Evolutionary conservation across 2,888 invertebrate genomes (phyloP).

Genomic region (Volucella inanis): DNA sequence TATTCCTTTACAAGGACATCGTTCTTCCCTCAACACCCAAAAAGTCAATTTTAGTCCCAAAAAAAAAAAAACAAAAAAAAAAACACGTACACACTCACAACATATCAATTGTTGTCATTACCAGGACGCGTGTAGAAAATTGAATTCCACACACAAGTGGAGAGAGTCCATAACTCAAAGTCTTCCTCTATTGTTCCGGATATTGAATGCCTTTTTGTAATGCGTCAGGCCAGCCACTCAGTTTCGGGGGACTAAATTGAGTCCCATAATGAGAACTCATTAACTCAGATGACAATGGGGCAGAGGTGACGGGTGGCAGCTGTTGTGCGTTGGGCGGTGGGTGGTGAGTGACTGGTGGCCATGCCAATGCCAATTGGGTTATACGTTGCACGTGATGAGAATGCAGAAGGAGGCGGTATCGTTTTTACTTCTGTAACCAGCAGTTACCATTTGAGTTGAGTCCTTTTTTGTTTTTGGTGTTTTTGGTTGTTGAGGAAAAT

Average conservation of each 20-base stretch:
- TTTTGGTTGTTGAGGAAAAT: constrained; percentile 32
- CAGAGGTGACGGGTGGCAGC: constrained; percentile 35
- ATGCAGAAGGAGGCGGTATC: constrained; percentile 41
- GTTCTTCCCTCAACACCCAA: no score
- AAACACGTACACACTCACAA: constrained; percentile 1
- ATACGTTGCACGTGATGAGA: constrained; percentile 63
- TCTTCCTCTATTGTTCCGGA: constrained; percentile 35
- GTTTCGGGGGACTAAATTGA: constrained; percentile 46
- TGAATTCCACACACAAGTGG: constrained; percentile 62
- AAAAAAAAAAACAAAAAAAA: constrained; percentile 3
- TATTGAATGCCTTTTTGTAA: constrained; percentile 67
- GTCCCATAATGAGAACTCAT: constrained; percentile 71
- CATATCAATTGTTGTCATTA: constrained; percentile 69
- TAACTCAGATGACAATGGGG: constrained; percentile 61
- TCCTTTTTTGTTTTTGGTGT: constrained; percentile 12
- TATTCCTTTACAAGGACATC: no score
- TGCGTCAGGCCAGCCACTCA: constrained; percentile 37
- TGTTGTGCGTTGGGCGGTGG: no score
- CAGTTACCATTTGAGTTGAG: constrained; percentile 47
- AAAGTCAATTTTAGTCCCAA: background rate
- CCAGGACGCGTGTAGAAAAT: constrained; percentile 64
- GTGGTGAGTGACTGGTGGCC: no score
- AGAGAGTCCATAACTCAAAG: constrained; percentile 67
- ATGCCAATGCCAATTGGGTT: constrained; percentile 1
- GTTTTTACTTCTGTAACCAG: background rate